phyloP scores from a whole-genome alignment of 92 coral and sea anemone species.

The Epizoanthus rinbou region DNA sequence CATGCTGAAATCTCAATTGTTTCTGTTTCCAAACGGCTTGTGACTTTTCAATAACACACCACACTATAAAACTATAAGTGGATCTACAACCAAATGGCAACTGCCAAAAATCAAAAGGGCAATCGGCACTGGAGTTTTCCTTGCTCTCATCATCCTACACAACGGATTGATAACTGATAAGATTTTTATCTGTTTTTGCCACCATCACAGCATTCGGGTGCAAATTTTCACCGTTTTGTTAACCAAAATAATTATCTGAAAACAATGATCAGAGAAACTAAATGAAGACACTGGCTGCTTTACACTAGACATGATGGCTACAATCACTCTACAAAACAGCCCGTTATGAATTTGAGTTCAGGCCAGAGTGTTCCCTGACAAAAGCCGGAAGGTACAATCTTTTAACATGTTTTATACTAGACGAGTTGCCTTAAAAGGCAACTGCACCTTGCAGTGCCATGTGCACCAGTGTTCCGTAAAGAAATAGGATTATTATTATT shows the following conservation, averaged over 20 bases:
- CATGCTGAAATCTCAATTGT: not conserved
- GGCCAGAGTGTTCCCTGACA: conserved; percentile 40
- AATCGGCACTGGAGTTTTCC: not conserved
- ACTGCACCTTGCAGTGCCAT: not conserved
- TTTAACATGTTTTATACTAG: conserved; percentile 30
- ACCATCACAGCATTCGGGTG: too few relatives aligned
- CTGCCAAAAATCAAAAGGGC: not conserved
- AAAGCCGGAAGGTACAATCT: conserved; percentile 38
- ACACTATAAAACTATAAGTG: not conserved
- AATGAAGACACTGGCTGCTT: not conserved
- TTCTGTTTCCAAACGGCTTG: conserved; percentile 18
- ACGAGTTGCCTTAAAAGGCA: conserved; percentile 24
- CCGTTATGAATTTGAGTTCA: conserved; percentile 42
- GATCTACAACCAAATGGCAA: not conserved
- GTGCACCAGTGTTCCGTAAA: conserved; percentile 2
- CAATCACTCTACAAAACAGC: not conserved
- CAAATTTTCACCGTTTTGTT: too few relatives aligned
- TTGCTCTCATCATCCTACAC: conserved; percentile 13
- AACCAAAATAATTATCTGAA: not conserved
- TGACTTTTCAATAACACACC: not conserved
- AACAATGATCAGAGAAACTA: not conserved
- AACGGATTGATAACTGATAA: not conserved
- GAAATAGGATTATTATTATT: not conserved
- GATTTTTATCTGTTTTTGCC: too few relatives aligned
- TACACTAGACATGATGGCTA: conserved; percentile 14